Evolutionary conservation across 35 echinoderm and acorn worm genomes (phyloP), one percentile per base, ranked within the genome.

Genomic region (Anneissia japonica): DNA sequence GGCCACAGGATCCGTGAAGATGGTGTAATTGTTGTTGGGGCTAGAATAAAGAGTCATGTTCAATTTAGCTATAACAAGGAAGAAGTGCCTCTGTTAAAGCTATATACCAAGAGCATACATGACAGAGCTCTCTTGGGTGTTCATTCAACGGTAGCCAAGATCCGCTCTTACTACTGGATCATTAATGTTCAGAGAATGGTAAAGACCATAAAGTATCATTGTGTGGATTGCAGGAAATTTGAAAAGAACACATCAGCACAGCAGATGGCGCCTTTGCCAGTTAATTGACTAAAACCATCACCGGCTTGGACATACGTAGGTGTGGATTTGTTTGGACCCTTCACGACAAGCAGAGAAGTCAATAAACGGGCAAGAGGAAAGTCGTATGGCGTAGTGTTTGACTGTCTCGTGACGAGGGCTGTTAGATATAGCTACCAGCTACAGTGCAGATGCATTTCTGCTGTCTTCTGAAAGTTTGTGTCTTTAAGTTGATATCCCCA

Each of bases 21-120:
- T 81, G 77, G 86, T 4, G 51, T 81, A 46, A 81, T 88, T 39
- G 86, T 88, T 41, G 88, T 90, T 12, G 88, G 88, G 3, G 88
- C 28, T 28, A 84, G 88, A 33, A 76, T 84, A 3, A 76, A 55
- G 64, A 77, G 40, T n/a, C n/a, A n/a, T n/a, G n/a, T n/a, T n/a
- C n/a, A n/a, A n/a, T n/a, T n/a, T n/a, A n/a, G n/a, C n/a, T n/a
- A n/a, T n/a, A n/a, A n/a, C n/a, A n/a, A n/a, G n/a, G n/a, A n/a
- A n/a, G n/a, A n/a, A n/a, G n/a, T n/a, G n/a, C n/a, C n/a, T n/a
- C n/a, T n/a, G n/a, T n/a, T n/a, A n/a, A n/a, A n/a, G n/a, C n/a
- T n/a, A n/a, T n/a, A n/a, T n/a, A n/a, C n/a, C n/a, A n/a, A n/a
- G n/a, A n/a, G n/a, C n/a, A n/a, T n/a, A n/a, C n/a, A n/a, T n/a